phyloP scores from a whole-genome alignment of 2,797 vertebrate species.

The Saxicola maurus region DNA sequence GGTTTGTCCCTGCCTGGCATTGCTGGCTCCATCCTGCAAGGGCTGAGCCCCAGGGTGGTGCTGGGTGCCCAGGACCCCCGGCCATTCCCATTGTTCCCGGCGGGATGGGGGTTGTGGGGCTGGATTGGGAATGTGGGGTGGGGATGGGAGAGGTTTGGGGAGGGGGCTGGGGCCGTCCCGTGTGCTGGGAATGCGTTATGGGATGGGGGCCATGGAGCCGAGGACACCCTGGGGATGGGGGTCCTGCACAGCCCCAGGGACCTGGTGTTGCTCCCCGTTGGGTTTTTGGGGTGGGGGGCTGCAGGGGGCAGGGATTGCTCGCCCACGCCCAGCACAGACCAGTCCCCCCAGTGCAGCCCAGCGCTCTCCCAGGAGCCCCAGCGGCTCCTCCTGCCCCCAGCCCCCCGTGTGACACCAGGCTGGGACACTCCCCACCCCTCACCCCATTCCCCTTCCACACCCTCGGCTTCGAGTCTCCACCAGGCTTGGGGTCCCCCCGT shows the following conservation, averaged over 20 bases:
- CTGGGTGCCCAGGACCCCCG: background rate
- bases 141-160: background rate
- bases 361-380: background rate
- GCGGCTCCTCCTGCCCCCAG: background rate
- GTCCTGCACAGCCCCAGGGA: background rate
- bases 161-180: background rate
- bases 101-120: background rate
- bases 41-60: background rate
- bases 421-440: background rate
- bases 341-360: background rate
- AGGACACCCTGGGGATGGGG: background rate
- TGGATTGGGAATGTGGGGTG: background rate
- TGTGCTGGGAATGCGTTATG: background rate
- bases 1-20: background rate
- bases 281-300: background rate
- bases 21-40: background rate
- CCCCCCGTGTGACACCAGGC: background rate
- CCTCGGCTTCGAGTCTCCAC: background rate
- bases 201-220: background rate
- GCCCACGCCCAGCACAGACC: background rate
- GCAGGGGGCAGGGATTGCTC: background rate
- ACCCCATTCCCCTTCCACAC: background rate
- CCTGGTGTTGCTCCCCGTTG: accelerated
- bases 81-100: background rate
- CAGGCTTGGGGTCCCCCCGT: accelerated